Percentiles rank a stretch among this genome's conserved stretches.
phyloP scores from a whole-genome alignment of 2,113 vertebrate genomes.

The Cettia cetti region DNA sequence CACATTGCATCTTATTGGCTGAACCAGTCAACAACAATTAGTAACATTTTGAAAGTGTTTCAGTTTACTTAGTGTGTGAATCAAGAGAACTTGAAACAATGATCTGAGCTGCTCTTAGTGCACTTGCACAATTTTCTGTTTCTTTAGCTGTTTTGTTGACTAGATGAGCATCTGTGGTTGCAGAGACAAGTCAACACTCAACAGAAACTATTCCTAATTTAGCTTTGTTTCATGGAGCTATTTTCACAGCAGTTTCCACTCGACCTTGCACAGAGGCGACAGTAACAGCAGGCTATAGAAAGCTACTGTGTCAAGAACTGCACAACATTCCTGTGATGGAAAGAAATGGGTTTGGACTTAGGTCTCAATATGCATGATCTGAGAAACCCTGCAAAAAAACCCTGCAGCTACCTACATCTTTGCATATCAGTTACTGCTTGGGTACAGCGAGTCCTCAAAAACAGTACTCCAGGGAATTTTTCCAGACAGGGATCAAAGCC shows the following conservation, averaged over 20 bases:
- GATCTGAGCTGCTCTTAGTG: not conserved
- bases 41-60: not conserved
- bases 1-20: not conserved
- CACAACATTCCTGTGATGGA: not conserved
- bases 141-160: not conserved
- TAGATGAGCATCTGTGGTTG: not conserved
- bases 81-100: not conserved
- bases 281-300: not conserved
- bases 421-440: not conserved
- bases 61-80: not conserved
- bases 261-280: not conserved
- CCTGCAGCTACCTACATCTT: not conserved
- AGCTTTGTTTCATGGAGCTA: slow-evolving; percentile 20
- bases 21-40: not conserved
- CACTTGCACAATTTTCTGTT: not conserved
- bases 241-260: slow-evolving; percentile 20
- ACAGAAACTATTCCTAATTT: slow-evolving; percentile 5
- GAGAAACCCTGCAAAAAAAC: not conserved
- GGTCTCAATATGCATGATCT: not conserved
- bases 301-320: not conserved
- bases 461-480: not conserved
- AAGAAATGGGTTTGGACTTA: not conserved
- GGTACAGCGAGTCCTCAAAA: not conserved
- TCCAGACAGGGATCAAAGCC: not conserved
- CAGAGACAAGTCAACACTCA: not conserved